Base-by-base conservation (phyloP, 2,797 vertebrate species). In the Tenualosa thibaudeaui region DNA sequence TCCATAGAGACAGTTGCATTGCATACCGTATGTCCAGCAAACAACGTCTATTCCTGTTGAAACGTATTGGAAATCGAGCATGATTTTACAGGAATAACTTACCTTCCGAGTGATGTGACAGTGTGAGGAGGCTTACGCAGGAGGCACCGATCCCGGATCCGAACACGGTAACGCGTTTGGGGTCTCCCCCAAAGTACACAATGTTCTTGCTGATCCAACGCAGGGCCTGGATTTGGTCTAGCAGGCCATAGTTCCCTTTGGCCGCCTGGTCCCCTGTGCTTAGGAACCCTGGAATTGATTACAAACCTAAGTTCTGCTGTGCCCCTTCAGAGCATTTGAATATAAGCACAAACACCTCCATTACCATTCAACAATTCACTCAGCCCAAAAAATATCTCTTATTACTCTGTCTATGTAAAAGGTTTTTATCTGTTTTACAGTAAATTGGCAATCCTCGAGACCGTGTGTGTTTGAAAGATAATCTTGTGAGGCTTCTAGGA, bases 41-140 rank as follows among this genome's bases (percentile, higher is more conserved):
- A 10, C 5, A 50, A 51, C 50, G 8, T 9, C 2, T 4, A 46
- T 46, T 46, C 46, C 46, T 4, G 46, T 46, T 9, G 50, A 10
- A 51, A 51, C 9, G 50, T 12, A 9, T 51, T 3, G 54, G 19
- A 56, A 56, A 56, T 56, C 54, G 6, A 56, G 54, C 54, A 56
- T 62, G 0, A 15, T 13, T 15, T 37, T 1, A 12, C 3, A 37
- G 26, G 26, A 13, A 31, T 81, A 88, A 92, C 93, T 97, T 97
- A 99, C 98, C 98, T 96, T 99, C 98, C 93, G 98, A 99, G 95
- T 99, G 98, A 95, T 99, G 98, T 92, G 98, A 99, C 92, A 99
- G 94, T 88, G 98, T 99, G 86, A 99, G 96, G 60, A 99, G 96
- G 92, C 99, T 99, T 95, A 99, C 98, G 88, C 98, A 99, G 49